Percentiles rank a stretch among this genome's conserved stretches.
Evolutionary conservation across 2,797 vertebrate genomes (phyloP).

Genomic region (Peromyscus aztecus): DNA sequence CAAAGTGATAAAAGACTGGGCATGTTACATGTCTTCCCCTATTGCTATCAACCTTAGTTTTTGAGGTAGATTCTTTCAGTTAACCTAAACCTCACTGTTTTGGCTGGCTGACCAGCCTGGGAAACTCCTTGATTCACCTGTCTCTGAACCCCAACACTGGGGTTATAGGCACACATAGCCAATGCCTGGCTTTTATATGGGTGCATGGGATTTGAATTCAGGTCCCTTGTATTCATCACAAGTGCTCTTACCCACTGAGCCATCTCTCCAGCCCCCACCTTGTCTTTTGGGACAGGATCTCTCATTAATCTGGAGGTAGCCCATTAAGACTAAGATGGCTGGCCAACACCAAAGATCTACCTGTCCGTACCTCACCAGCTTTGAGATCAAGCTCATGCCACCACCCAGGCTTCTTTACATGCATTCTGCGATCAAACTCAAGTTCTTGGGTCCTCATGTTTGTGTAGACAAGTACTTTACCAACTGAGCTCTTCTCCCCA

Average conservation of each 20-base stretch:
- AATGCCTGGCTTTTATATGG: background rate
- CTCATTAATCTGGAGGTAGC: background rate
- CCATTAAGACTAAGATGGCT: background rate
- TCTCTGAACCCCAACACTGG: background rate
- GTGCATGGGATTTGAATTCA: background rate
- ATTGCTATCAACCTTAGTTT: background rate
- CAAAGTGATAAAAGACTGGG: background rate
- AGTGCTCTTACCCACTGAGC: background rate
- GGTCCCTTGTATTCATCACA: background rate
- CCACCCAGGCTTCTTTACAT: background rate
- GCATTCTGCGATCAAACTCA: background rate
- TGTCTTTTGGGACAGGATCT: background rate
- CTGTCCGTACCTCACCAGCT: too few relatives aligned
- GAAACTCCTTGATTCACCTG: background rate
- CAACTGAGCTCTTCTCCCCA: background rate
- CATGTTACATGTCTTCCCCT: background rate
- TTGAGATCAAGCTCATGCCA: background rate
- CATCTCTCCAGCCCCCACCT: background rate
- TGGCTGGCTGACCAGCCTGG: background rate
- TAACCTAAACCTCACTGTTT: background rate
- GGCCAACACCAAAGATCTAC: background rate
- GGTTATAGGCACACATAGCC: background rate
- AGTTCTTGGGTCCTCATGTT: background rate
- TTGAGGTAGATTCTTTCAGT: background rate
- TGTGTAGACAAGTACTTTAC: background rate